Conservation (phyloP, 2,888 invertebrate species). For the Anthoptus insignis region DNA sequence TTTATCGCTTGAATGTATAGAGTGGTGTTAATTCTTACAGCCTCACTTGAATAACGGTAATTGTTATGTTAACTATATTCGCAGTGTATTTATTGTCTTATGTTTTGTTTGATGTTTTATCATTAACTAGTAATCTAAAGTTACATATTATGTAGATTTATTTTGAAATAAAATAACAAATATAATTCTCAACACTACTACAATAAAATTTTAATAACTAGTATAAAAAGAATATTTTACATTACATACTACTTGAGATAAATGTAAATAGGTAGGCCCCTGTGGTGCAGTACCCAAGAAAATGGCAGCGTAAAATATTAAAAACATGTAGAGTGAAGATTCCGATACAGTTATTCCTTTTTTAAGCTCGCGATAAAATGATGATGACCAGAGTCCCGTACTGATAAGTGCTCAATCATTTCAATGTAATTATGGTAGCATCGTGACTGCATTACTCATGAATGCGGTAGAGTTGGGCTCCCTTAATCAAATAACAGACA, state of each 20-base stretch:
- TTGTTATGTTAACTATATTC: conserved; percentile 21
- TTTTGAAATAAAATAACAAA: too few relatives aligned
- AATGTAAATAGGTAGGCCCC: too few relatives aligned
- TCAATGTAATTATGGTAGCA: conserved; percentile 18
- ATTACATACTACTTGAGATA: too few relatives aligned
- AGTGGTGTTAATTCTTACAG: conserved; percentile 33
- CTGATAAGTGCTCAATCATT: conserved; percentile 26
- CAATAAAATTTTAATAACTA: too few relatives aligned
- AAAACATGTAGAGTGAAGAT: background rate
- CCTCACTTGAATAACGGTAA: conserved; percentile 12
- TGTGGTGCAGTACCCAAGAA: too few relatives aligned
- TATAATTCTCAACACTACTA: too few relatives aligned
- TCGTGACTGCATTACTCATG: conserved; percentile 27
- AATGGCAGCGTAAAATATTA: background rate
- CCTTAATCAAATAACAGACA: conserved; percentile 34
- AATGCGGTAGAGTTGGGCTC: conserved; percentile 32
- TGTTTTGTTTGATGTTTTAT: too few relatives aligned
- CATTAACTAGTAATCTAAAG: too few relatives aligned
- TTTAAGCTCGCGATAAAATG: conserved; percentile 6
- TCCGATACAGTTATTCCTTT: conserved; percentile 1
- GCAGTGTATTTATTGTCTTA: background rate
- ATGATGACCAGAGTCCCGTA: conserved; percentile 15
- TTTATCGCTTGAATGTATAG: conserved; percentile 20
- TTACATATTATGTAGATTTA: too few relatives aligned
- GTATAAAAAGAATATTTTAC: too few relatives aligned